Evolutionary conservation across 2,797 vertebrate genomes (phyloP).

Genomic region (Pseudochaenichthys georgianus): DNA sequence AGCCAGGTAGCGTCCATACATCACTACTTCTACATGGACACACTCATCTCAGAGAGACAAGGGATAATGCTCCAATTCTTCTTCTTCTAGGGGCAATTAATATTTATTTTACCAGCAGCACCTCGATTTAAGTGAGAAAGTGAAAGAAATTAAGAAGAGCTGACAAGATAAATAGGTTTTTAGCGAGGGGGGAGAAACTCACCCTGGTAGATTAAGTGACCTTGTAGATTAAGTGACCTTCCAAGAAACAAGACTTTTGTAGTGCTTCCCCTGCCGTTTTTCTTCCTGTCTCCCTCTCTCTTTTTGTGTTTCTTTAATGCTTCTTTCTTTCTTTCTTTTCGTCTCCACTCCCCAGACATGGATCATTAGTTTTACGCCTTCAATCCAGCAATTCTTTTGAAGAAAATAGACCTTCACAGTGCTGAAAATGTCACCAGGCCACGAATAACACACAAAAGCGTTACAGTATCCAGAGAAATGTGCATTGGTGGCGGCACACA

Average conservation of each 20-base stretch:
- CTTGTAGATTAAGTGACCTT: conserved; percentile 62
- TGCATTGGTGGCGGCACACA: conserved; percentile 38
- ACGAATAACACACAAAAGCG: conserved; percentile 59
- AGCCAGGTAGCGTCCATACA: conserved; percentile 74
- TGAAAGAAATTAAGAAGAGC: conserved; percentile 32
- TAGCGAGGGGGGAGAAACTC: background rate
- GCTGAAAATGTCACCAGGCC: conserved; percentile 76
- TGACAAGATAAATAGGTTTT: conserved; percentile 34
- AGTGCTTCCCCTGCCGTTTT: conserved; percentile 24
- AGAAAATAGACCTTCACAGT: conserved; percentile 57
- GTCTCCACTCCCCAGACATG: conserved; percentile 49
- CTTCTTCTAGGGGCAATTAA: conserved; percentile 62
- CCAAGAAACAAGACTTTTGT: conserved; percentile 44
- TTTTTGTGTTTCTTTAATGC: conserved; percentile 43
- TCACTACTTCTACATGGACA: conserved; percentile 68
- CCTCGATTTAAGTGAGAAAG: conserved; percentile 19
- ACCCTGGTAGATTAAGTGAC: too few species aligned
- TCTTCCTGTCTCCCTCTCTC: conserved; percentile 29
- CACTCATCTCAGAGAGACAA: conserved; percentile 65
- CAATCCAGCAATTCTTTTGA: conserved; percentile 63
- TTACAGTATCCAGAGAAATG: conserved; percentile 54
- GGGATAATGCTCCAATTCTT: conserved; percentile 45
- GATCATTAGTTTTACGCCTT: conserved; percentile 72
- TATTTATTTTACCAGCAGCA: conserved; percentile 67
- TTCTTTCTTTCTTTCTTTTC: conserved; percentile 35